These are phyloP conservation scores for Trichosurus vulpecula DNA, from an alignment of 2,797 vertebrate genomes.

Conservation along the genomic window DNA sequence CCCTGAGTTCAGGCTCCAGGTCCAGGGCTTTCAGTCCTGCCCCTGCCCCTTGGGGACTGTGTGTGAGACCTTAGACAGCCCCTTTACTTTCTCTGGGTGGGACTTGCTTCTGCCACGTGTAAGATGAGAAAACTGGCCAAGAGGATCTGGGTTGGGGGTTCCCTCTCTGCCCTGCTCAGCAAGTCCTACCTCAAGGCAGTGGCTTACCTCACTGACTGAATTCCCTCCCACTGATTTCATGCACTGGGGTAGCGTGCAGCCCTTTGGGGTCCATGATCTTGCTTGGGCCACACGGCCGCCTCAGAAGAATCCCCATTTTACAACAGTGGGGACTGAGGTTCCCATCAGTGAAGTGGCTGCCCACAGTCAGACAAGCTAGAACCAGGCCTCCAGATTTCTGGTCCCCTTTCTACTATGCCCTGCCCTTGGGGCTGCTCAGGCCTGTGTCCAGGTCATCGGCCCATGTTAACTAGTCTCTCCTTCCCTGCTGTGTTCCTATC, in stretches of 20 bases:
- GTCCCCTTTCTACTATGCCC: not conserved
- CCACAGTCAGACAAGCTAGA: not conserved
- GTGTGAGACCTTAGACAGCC: not conserved
- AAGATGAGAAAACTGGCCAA: not conserved
- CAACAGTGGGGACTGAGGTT: not conserved
- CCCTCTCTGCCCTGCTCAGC: not conserved
- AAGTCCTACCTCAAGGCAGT: not conserved
- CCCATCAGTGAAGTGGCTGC: not conserved
- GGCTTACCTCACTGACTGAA: too few relatives aligned
- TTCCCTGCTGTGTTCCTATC: not conserved
- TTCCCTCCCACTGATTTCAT: not conserved
- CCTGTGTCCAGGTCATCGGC: not conserved
- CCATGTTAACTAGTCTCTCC: not conserved
- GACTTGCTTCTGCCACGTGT: not conserved
- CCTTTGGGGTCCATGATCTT: not conserved
- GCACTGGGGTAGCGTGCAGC: not conserved
- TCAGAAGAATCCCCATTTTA: not conserved
- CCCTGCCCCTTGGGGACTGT: not conserved
- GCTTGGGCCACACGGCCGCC: not conserved
- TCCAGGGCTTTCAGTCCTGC: not conserved
- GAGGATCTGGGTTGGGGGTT: not conserved
- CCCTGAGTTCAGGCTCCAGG: not conserved
- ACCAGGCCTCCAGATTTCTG: not conserved
- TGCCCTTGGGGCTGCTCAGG: not conserved
- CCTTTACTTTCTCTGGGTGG: not conserved